phyloP scores from a whole-genome alignment of 2,888 invertebrate genomes.

The Brachypterus glaber region DNA sequence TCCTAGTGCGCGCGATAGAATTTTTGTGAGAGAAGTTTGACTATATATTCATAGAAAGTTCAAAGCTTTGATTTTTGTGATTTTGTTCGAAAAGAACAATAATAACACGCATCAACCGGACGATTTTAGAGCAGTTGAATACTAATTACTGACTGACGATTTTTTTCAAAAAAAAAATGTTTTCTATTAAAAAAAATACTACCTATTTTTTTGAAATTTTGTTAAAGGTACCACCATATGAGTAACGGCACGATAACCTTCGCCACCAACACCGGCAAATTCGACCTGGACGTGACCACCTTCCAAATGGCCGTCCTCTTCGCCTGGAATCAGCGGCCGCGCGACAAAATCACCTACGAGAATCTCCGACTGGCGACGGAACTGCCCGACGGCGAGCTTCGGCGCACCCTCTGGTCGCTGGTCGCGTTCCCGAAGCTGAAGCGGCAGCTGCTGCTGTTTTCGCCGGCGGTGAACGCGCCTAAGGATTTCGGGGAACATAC shows the following conservation, averaged over 20 bases:
- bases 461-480: conserved; percentile 71
- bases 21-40: too few relatives aligned
- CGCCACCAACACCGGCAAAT: conserved; percentile 82
- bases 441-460: conserved; percentile 77
- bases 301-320: conserved; percentile 99
- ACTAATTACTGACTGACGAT: too few relatives aligned
- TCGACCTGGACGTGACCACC: conserved; percentile 97
- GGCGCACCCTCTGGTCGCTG: conserved; percentile 91
- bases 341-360: conserved; percentile 91
- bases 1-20: too few relatives aligned
- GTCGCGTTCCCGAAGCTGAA: conserved; percentile 95
- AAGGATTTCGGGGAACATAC: conserved; percentile 93
- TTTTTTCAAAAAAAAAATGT: too few relatives aligned
- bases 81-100: too few relatives aligned
- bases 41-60: too few relatives aligned
- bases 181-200: too few relatives aligned
- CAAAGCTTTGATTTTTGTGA: too few relatives aligned
- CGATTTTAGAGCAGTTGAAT: too few relatives aligned
- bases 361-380: conserved; percentile 94
- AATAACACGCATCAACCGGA: too few relatives aligned
- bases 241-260: conserved; percentile 98
- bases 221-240: conserved; percentile 81
- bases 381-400: conserved; percentile 88
- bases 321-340: conserved; percentile 95
- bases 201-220: too few relatives aligned